Conservation (phyloP, 2,113 vertebrate genomes). For the Oncorhynchus mykiss region DNA sequence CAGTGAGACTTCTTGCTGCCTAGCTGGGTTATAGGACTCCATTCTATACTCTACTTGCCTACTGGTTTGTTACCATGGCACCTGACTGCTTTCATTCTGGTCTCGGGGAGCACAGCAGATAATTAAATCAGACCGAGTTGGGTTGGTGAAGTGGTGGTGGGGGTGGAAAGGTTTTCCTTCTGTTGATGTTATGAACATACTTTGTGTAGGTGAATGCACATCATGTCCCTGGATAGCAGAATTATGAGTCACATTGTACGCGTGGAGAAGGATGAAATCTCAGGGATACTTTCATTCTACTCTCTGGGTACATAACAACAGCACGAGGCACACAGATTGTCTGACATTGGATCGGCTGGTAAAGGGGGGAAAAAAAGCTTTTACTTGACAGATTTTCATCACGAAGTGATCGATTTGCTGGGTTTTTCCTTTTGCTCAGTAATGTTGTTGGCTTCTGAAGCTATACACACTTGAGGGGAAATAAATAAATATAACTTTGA, state of each 20-base stretch:
- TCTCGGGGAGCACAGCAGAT: constrained; percentile 31
- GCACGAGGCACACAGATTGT: background rate
- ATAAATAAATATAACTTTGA: constrained; percentile 53
- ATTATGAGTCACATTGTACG: background rate
- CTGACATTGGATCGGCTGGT: background rate
- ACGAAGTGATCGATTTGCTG: constrained; percentile 21
- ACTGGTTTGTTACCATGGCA: constrained; percentile 46
- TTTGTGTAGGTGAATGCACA: background rate
- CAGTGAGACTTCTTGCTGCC: background rate
- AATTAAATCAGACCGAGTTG: constrained; percentile 25
- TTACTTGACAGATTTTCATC: constrained; percentile 24
- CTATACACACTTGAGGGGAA: constrained; percentile 23
- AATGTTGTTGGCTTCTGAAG: constrained; percentile 30
- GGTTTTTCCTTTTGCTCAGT: constrained; percentile 12
- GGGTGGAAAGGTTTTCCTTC: background rate
- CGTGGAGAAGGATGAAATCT: background rate
- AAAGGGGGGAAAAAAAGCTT: background rate
- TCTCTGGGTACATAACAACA: background rate
- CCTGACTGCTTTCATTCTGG: constrained; percentile 30
- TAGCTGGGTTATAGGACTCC: background rate
- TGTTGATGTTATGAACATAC: background rate
- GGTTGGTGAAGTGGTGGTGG: background rate
- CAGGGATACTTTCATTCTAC: background rate
- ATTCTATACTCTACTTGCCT: constrained; percentile 13
- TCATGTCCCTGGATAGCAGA: background rate